These are phyloP conservation scores for Paracyprichromis sp. DNA, from an alignment of 2,113 vertebrate genomes.

Conservation along the genomic window DNA sequence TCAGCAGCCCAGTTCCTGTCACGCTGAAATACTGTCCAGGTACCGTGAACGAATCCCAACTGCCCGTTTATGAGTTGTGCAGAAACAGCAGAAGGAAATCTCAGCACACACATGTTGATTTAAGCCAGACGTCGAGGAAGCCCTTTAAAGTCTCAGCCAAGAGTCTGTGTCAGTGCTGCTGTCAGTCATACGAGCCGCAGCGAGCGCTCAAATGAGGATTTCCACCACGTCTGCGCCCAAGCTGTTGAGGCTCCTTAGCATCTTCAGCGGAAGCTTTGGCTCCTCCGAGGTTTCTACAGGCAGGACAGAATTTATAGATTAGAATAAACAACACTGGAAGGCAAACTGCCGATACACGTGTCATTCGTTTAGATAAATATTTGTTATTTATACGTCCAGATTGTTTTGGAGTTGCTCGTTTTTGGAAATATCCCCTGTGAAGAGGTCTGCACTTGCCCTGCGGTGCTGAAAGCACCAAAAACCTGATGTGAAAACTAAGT, in stretches of 20 bases:
- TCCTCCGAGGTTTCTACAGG: conserved; percentile 42
- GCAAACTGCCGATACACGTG: neutral
- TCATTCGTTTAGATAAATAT: neutral
- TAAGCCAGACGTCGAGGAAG: neutral
- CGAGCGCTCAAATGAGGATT: conserved; percentile 68
- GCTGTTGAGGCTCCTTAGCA: conserved; percentile 15
- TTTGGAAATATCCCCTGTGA: neutral
- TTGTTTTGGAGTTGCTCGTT: neutral
- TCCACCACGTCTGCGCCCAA: conserved; percentile 62
- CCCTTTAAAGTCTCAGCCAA: neutral
- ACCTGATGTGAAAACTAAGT: neutral
- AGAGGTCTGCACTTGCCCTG: neutral
- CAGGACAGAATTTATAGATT: neutral
- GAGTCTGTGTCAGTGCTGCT: neutral
- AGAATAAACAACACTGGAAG: neutral
- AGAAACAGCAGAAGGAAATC: conserved; percentile 34
- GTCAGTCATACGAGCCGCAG: neutral
- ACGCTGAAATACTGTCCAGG: conserved; percentile 48
- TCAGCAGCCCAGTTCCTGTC: conserved; percentile 41
- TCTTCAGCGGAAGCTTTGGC: conserved; percentile 1
- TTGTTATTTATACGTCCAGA: neutral
- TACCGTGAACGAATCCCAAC: conserved; percentile 46
- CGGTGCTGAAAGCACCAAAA: neutral
- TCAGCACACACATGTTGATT: conserved; percentile 23
- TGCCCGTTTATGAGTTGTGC: neutral